Percentiles rank a stretch among this genome's conserved stretches.
Conservation (phyloP, 2,888 invertebrate species). For the Pyralis farinalis region DNA sequence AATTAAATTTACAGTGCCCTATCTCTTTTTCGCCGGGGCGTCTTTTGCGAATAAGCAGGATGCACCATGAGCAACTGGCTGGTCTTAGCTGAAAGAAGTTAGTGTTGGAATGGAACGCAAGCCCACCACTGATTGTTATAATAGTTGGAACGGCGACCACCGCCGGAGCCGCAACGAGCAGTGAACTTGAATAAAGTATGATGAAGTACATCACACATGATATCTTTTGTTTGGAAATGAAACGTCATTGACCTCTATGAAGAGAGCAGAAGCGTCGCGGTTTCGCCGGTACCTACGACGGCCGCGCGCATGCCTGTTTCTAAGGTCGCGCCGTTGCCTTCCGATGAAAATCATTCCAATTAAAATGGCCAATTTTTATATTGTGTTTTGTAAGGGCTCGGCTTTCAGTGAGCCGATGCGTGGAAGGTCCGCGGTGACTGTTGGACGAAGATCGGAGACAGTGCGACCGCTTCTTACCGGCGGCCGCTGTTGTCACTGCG, state of each 20-base stretch:
- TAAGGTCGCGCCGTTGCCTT: slow-evolving; percentile 61
- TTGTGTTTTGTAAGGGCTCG: slow-evolving; percentile 10
- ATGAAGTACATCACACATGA: slow-evolving; percentile 28
- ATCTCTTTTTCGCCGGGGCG: too few relatives aligned
- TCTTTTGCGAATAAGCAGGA: too few relatives aligned
- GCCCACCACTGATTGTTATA: too few relatives aligned
- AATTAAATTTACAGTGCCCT: too few relatives aligned
- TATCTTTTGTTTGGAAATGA: slow-evolving; percentile 47
- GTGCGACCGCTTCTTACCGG: slow-evolving; percentile 76
- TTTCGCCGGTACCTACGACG: slow-evolving; percentile 56
- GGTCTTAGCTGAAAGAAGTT: too few relatives aligned
- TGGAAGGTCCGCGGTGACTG: slow-evolving; percentile 16
- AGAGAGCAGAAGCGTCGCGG: slow-evolving; percentile 60
- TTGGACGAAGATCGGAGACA: slow-evolving; percentile 69
- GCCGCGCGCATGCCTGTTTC: slow-evolving; percentile 73
- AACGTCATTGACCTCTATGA: slow-evolving; percentile 64
- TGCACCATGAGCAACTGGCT: too few relatives aligned
- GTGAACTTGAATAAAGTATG: too few relatives aligned
- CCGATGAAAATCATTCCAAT: slow-evolving; percentile 65
- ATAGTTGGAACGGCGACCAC: too few relatives aligned
- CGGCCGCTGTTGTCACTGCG: slow-evolving; percentile 78
- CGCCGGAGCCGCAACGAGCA: too few relatives aligned
- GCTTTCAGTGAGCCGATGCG: slow-evolving; percentile 12
- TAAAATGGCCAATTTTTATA: slow-evolving; percentile 45
- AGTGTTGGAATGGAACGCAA: too few relatives aligned